phyloP scores from a whole-genome alignment of 2,797 vertebrate genomes.

The Podargus strigoides region DNA sequence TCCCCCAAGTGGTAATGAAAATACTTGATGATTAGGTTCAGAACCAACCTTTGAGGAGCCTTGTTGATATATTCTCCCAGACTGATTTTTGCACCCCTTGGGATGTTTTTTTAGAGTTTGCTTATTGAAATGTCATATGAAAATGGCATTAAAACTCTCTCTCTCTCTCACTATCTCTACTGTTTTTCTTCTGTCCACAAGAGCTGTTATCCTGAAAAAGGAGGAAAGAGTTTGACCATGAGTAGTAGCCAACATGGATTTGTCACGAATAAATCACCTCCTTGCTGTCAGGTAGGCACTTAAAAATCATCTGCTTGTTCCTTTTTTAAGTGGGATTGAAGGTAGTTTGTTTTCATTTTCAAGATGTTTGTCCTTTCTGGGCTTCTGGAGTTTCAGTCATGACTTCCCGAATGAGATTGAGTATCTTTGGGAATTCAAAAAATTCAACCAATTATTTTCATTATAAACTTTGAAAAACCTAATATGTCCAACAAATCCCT shows the following conservation, averaged over 20 bases:
- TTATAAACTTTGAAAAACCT: background rate
- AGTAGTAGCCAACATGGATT: background rate
- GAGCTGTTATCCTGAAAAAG: background rate
- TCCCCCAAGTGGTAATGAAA: background rate
- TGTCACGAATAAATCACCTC: background rate
- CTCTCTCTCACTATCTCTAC: fast-evolving
- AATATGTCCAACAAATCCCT: background rate
- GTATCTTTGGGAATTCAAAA: background rate
- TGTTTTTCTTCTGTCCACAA: background rate
- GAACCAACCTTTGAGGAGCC: background rate
- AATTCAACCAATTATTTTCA: background rate
- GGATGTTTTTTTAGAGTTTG: background rate
- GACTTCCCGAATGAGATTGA: background rate
- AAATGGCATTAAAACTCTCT: background rate
- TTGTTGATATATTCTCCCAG: background rate
- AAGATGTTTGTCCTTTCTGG: background rate
- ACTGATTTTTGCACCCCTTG: background rate
- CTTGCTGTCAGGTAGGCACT: background rate
- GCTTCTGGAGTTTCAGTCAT: background rate
- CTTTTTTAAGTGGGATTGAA: background rate
- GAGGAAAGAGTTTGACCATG: background rate
- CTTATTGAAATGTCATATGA: background rate
- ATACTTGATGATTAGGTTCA: background rate
- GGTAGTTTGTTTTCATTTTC: background rate
- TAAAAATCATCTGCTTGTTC: background rate